A percentile compares a stretch with the other conserved stretches of the same genome.
phyloP scores from a whole-genome alignment of 2,888 invertebrate genomes.

The Dynastes maya region DNA sequence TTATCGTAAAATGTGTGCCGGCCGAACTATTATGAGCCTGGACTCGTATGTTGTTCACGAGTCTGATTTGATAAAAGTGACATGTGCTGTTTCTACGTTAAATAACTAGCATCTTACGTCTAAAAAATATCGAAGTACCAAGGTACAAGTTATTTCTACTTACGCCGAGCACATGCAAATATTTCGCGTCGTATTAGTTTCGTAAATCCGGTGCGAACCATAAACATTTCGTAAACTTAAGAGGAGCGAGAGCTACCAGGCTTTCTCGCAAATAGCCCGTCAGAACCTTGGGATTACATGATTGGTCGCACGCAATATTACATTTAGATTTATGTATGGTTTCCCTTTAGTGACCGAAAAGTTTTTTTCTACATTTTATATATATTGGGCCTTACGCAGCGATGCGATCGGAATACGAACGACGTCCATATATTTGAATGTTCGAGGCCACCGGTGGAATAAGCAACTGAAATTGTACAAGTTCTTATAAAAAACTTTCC shows the following conservation, averaged over 20 bases:
- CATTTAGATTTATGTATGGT: slow-evolving; percentile 44
- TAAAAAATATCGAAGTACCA: too few species aligned
- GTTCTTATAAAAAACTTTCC: slow-evolving; percentile 38
- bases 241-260: background rate
- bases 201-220: slow-evolving; percentile 11
- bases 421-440: slow-evolving; percentile 42
- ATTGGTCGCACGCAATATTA: slow-evolving; percentile 43
- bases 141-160: too few species aligned
- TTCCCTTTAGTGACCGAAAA: slow-evolving; percentile 43
- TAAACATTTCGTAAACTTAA: slow-evolving; percentile 22
- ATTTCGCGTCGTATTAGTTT: slow-evolving; percentile 9
- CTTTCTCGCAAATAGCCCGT: slow-evolving; percentile 33
- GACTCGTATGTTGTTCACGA: too few species aligned
- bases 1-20: too few species aligned
- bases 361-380: slow-evolving; percentile 40
- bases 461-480: slow-evolving; percentile 38
- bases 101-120: too few species aligned
- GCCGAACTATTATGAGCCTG: too few species aligned
- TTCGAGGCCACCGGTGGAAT: slow-evolving; percentile 22
- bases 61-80: too few species aligned
- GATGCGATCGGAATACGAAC: slow-evolving; percentile 41
- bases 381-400: slow-evolving; percentile 14
- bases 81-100: too few species aligned
- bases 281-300: slow-evolving; percentile 36
- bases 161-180: background rate